Percentiles rank a stretch among this genome's conserved stretches.
Evolutionary conservation across 2,113 vertebrate genomes (phyloP).

Genomic region (Cololabis saira): DNA sequence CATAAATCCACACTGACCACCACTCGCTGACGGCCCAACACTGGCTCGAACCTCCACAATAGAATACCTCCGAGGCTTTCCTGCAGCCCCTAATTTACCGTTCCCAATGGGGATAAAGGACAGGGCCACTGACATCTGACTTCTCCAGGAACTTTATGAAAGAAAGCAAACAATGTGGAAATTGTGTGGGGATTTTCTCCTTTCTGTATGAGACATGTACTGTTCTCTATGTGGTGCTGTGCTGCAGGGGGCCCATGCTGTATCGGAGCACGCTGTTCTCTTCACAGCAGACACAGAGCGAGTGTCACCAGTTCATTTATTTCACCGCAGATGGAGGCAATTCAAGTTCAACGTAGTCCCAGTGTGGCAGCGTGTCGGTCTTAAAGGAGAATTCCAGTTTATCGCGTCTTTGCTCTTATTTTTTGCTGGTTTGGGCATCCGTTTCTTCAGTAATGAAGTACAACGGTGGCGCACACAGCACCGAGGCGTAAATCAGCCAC

Average conservation of each 20-base stretch:
- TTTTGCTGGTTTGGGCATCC: slow-evolving; percentile 2
- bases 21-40: slow-evolving; percentile 68
- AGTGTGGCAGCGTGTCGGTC: slow-evolving; percentile 27
- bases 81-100: slow-evolving; percentile 77
- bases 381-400: slow-evolving; percentile 38
- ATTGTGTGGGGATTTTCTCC: slow-evolving; percentile 79
- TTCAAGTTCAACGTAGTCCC: slow-evolving; percentile 47
- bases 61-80: slow-evolving; percentile 75
- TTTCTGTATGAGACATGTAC: slow-evolving; percentile 67
- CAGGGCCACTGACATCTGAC: slow-evolving; percentile 80
- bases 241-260: slow-evolving; percentile 41
- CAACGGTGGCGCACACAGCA: neutral
- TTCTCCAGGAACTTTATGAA: slow-evolving; percentile 75
- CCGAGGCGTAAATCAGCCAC: too few species aligned
- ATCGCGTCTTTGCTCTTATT: slow-evolving; percentile 11
- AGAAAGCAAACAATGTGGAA: slow-evolving; percentile 82
- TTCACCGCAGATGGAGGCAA: slow-evolving; percentile 58
- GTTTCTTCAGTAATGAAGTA: slow-evolving; percentile 3
- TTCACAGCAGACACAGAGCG: slow-evolving; percentile 60
- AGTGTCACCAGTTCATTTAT: slow-evolving; percentile 74
- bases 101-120: slow-evolving; percentile 76
- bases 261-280: slow-evolving; percentile 64
- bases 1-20: slow-evolving; percentile 82
- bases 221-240: slow-evolving; percentile 68
- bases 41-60: slow-evolving; percentile 58